Base-by-base conservation (phyloP, 1,140 invertebrate genomes). In the Idris sp. region DNA sequence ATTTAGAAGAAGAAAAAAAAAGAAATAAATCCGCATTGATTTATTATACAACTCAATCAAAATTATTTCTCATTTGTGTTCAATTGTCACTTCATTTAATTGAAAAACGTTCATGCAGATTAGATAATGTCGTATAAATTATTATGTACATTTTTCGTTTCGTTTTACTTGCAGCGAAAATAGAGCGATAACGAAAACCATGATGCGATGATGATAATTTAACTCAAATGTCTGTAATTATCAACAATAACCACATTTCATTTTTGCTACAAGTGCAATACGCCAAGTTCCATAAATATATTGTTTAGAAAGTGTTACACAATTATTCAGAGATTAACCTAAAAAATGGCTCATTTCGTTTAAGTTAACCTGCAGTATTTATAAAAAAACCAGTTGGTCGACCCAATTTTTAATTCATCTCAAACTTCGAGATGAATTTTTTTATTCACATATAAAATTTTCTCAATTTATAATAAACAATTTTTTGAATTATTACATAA, bases 221-320 rank as follows among this genome's bases (percentile, higher is more conserved):
- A 4, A 22, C 44, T 18, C 11, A 35, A 51, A 15, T 10, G 13
- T 1, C 13, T 13, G 35, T 10, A 30, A 40, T 54, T 40, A 59
- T 36, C 15, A 35, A 26, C 30, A 36, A 35, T 15, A n/a, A 15
- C 9, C 14, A 38, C 9, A 48, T 46, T 59, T 46, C 31, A 38
- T 16, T 46, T 59, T 48, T 46, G n/a, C n/a, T 18, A 11, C 3
- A 33, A 56, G 19, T 13, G 11, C 46, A 15, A 10, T n/a, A 5
- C 16, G 9, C 0, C 7, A 30, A 8, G 16, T 53, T 44, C 35
- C n/a, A n/a, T n/a, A 54, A 53, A 46, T 56, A 67, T 56, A 67
- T 56, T 67, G 62, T 49, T 67, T 56, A 67, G 62, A 67, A 67
- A 67, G 62, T 67, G 62, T 67, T 67, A 40, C 62, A 25, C 33